phyloP scores from a whole-genome alignment of 1,140 invertebrate genomes.

The Choristoneura fumiferana region DNA sequence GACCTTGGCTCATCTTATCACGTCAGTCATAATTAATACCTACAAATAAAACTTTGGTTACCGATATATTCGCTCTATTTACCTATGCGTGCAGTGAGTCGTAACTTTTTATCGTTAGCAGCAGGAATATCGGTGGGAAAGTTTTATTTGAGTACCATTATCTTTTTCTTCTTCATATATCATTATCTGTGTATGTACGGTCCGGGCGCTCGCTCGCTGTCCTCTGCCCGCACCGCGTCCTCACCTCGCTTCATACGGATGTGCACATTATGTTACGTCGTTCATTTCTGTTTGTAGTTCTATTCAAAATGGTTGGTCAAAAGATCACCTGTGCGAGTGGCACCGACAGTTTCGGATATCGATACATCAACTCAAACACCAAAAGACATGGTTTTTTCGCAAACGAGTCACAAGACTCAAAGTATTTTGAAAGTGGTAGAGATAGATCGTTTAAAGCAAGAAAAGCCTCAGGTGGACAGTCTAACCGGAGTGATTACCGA shows the following conservation, averaged over 20 bases:
- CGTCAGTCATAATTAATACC: not conserved
- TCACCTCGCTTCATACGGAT: conserved; percentile 58
- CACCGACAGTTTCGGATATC: conserved; percentile 71
- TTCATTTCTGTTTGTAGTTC: conserved; percentile 78
- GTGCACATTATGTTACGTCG: conserved; percentile 74
- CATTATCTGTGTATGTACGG: too few species aligned
- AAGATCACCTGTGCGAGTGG: conserved; percentile 72
- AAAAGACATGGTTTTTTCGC: conserved; percentile 77
- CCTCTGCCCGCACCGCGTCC: conserved; percentile 22
- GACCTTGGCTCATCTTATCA: not conserved
- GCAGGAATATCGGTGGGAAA: too few species aligned
- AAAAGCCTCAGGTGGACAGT: conserved; percentile 62
- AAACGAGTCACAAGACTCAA: conserved; percentile 70
- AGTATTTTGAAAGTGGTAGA: conserved; percentile 74
- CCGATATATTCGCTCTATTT: not conserved
- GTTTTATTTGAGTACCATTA: too few species aligned
- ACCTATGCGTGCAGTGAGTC: conserved; percentile 19
- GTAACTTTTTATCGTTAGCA: too few species aligned
- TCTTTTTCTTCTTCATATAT: too few species aligned
- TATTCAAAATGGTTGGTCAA: conserved; percentile 77
- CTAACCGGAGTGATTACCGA: conserved; percentile 56
- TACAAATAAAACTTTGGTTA: not conserved
- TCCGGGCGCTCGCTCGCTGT: conserved; percentile 8
- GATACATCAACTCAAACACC: conserved; percentile 58
- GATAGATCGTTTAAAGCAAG: conserved; percentile 70